These are phyloP conservation scores for Hafferia zeledoni DNA, from an alignment of 2,797 vertebrate species.

Conservation along the genomic window DNA sequence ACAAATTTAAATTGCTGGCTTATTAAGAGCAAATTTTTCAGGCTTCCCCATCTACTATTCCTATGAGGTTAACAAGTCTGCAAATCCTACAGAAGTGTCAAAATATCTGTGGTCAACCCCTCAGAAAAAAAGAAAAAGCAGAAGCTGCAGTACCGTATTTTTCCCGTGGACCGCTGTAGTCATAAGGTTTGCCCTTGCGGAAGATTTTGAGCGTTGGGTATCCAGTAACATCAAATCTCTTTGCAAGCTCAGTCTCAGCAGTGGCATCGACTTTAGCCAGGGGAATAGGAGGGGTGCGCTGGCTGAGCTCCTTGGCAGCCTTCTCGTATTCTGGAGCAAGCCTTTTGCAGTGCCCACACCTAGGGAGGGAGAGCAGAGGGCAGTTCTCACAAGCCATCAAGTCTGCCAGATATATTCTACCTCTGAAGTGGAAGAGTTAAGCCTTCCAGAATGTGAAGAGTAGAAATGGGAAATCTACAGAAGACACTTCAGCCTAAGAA, in stretches of 20 bases:
- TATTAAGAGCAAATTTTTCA: not conserved
- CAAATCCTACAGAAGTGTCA: not conserved
- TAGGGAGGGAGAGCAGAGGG: constrained; percentile 25
- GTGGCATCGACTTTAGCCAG: constrained; percentile 93
- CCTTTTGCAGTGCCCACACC: constrained; percentile 97
- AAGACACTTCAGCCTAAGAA: not conserved
- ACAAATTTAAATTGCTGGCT: not conserved
- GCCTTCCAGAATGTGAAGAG: not conserved
- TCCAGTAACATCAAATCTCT: constrained; percentile 87
- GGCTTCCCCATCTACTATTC: not conserved
- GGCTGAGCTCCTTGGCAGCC: constrained; percentile 89
- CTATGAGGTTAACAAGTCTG: not conserved
- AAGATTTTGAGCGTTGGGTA: constrained; percentile 97
- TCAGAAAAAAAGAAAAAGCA: not conserved
- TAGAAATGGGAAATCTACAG: not conserved
- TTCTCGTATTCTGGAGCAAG: constrained; percentile 96
- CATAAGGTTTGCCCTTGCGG: constrained; percentile 91
- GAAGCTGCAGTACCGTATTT: constrained; percentile 79
- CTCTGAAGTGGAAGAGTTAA: not conserved
- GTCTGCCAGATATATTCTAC: not conserved
- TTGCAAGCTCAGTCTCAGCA: constrained; percentile 84
- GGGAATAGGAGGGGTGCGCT: constrained; percentile 85
- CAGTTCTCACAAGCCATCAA: not conserved
- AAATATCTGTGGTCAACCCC: not conserved
- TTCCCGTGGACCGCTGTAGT: constrained; percentile 95